phyloP scores from a whole-genome alignment of 1,140 invertebrate genomes.

The Drosophila kohkoa region DNA sequence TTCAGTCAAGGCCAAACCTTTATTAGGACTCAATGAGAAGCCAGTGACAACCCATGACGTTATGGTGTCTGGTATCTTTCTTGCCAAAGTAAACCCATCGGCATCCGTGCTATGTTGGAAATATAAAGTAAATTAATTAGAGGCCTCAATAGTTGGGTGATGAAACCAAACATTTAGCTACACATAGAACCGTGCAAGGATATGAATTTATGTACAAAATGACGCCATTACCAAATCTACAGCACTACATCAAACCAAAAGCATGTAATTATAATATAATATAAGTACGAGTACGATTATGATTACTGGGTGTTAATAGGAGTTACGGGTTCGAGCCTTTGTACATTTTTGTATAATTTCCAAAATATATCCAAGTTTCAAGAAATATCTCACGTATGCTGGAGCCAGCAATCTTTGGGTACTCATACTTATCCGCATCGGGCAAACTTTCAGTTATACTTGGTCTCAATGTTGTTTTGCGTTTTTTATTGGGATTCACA shows the following conservation, averaged over 20 bases:
- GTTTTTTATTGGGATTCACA: constrained; percentile 36
- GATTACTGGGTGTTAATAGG: constrained; percentile 8
- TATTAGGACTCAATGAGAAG: constrained; percentile 94
- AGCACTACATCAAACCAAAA: not conserved
- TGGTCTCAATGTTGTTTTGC: constrained; percentile 35
- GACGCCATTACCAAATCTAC: not conserved
- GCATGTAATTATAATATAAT: constrained; percentile 1
- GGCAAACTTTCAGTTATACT: constrained; percentile 13
- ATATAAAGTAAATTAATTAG: not conserved
- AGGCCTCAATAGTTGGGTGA: not conserved
- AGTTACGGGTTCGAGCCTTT: constrained; percentile 1
- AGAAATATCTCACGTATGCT: constrained; percentile 59
- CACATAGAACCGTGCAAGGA: constrained; percentile 11
- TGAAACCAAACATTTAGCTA: not conserved
- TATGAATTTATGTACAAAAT: constrained; percentile 8
- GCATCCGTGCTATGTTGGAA: constrained; percentile 42
- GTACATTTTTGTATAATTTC: constrained; percentile 29
- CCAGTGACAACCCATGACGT: constrained; percentile 97
- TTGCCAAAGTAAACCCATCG: constrained; percentile 75
- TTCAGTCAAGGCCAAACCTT: constrained; percentile 93
- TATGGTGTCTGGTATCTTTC: constrained; percentile 93
- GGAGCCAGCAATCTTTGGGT: constrained; percentile 17
- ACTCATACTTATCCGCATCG: constrained; percentile 17
- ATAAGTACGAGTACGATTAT: constrained; percentile 7
- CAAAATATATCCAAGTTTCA: constrained; percentile 64